phyloP scores from a whole-genome alignment of 2,113 vertebrate genomes.

The Ondatra zibethicus region DNA sequence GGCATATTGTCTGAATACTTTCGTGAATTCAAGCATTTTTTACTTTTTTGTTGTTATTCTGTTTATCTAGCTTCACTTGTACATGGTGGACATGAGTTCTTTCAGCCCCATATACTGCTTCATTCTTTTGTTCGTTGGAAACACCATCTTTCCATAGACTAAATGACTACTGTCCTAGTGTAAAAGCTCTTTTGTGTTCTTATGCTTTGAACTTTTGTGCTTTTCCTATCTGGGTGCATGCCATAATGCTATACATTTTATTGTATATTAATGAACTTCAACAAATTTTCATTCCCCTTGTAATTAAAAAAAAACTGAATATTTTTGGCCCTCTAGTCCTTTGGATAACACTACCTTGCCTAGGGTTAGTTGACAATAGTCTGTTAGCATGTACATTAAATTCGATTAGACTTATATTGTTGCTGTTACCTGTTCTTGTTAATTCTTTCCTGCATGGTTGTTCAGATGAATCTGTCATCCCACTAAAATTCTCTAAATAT shows the following conservation, averaged over 20 bases:
- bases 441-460: neutral
- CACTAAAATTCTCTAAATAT: neutral
- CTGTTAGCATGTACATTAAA: neutral
- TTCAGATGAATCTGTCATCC: neutral
- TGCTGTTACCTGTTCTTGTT: neutral
- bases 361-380: slow-evolving; percentile 30
- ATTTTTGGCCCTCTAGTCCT: neutral
- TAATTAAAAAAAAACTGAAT: neutral
- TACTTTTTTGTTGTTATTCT: neutral
- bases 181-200: neutral
- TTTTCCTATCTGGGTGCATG: neutral
- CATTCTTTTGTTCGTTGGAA: neutral
- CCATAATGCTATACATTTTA: neutral
- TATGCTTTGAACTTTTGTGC: neutral
- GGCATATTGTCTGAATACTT: neutral
- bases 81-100: neutral
- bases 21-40: neutral
- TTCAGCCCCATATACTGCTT: neutral
- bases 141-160: neutral
- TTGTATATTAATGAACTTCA: neutral
- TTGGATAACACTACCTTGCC: neutral
- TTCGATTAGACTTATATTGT: neutral
- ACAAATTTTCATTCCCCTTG: neutral
- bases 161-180: neutral
- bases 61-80: neutral